Evolutionary conservation across 2,888 invertebrate species (phyloP).

Genomic region (Branchellion lobata): DNA sequence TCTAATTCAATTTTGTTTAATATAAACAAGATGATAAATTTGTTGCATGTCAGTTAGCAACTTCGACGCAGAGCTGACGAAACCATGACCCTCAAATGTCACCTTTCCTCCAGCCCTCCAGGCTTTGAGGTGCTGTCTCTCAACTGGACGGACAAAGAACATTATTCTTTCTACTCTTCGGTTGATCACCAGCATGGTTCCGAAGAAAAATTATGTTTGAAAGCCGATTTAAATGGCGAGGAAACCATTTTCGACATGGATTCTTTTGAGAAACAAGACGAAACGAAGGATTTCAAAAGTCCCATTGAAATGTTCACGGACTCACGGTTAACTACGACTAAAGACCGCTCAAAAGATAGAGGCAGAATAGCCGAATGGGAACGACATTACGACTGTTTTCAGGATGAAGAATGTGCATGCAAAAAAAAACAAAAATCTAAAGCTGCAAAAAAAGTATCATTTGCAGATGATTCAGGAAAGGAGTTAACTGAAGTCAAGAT

Average conservation of each 20-base stretch:
- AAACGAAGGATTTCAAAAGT: not conserved
- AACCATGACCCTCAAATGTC: conserved; percentile 24
- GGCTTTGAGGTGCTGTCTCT: conserved; percentile 35
- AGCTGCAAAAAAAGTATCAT: not conserved
- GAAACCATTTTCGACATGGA: too few relatives aligned
- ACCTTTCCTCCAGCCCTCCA: conserved; percentile 33
- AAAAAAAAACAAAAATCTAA: not conserved
- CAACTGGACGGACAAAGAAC: conserved; percentile 26
- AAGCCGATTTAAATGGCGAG: too few relatives aligned
- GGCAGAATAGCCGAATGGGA: conserved; percentile 28
- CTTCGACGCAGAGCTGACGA: not conserved
- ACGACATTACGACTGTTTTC: conserved; percentile 23
- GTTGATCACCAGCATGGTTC: not conserved
- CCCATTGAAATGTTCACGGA: conserved; percentile 5
- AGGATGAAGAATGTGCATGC: not conserved
- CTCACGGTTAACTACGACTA: not conserved
- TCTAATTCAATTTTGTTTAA: too few relatives aligned
- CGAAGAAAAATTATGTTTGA: not conserved
- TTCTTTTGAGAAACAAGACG: not conserved
- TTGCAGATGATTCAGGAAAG: conserved; percentile 27
- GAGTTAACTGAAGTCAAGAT: conserved; percentile 20
- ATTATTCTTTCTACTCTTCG: not conserved
- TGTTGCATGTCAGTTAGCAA: too few relatives aligned
- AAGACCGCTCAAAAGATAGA: conserved; percentile 2
- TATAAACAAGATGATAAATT: too few relatives aligned